Conservation (phyloP, 2,888 invertebrate species). For the Ectemnius continuus region DNA sequence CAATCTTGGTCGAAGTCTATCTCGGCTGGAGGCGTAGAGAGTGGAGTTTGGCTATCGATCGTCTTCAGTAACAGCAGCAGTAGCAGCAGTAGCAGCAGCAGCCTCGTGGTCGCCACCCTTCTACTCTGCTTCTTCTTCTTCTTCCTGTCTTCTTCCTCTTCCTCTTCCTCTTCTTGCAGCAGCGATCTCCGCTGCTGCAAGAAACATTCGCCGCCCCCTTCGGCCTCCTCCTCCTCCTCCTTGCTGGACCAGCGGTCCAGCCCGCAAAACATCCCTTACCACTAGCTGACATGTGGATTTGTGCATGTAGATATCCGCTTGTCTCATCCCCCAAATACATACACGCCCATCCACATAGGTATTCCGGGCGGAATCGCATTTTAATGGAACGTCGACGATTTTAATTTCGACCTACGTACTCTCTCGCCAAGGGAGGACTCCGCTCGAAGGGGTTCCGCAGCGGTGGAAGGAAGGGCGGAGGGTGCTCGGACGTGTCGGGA, state of each 20-base stretch:
- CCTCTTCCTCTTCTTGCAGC: slow-evolving; percentile 43
- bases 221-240: slow-evolving; percentile 51
- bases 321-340: neutral
- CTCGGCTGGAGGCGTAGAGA: slow-evolving; percentile 61
- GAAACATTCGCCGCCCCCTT: slow-evolving; percentile 40
- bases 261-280: slow-evolving; percentile 39
- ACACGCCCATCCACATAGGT: too few species aligned
- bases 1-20: slow-evolving; percentile 43
- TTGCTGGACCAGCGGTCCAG: slow-evolving; percentile 22
- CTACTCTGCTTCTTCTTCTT: slow-evolving; percentile 54
- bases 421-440: too few species aligned
- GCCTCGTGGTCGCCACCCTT: slow-evolving; percentile 68
- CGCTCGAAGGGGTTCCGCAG: too few species aligned
- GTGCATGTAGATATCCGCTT: slow-evolving; percentile 14
- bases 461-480: too few species aligned
- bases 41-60: slow-evolving; percentile 77
- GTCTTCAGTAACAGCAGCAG: slow-evolving; percentile 64
- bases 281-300: slow-evolving; percentile 19
- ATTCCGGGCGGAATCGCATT: too few species aligned
- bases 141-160: slow-evolving; percentile 52
- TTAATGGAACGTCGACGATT: too few species aligned
- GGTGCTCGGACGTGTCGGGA: too few species aligned
- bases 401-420: too few species aligned
- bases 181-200: neutral
- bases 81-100: slow-evolving; percentile 67